A percentile compares a stretch with the other conserved stretches of the same genome.
These are phyloP conservation scores for Pelobates cultripes DNA, from an alignment of 2,797 vertebrate species.

Conservation along the genomic window DNA sequence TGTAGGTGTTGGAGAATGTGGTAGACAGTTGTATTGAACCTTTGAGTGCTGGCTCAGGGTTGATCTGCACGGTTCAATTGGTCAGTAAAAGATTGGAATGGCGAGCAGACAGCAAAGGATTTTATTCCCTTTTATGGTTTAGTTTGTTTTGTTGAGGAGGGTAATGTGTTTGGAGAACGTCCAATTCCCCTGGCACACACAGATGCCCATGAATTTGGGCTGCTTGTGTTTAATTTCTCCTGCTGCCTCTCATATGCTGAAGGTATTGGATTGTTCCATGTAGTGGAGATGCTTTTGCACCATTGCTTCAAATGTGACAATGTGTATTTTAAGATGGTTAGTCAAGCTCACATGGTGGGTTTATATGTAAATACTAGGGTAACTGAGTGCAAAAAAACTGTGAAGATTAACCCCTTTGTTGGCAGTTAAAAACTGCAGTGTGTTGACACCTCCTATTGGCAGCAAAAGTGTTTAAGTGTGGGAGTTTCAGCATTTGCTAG, in stretches of 20 bases:
- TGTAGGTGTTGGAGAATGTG: slow-evolving; percentile 30
- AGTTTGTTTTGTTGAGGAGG: slow-evolving; percentile 13
- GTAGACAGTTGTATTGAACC: slow-evolving; percentile 23
- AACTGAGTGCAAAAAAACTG: slow-evolving; percentile 41
- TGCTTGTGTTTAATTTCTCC: slow-evolving; percentile 4
- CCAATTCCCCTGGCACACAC: neutral
- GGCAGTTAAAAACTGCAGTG: slow-evolving; percentile 10
- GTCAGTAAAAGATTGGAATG: neutral
- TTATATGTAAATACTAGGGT: slow-evolving; percentile 46
- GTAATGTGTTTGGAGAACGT: neutral
- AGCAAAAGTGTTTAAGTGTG: slow-evolving; percentile 24
- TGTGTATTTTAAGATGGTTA: neutral
- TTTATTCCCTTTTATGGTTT: neutral
- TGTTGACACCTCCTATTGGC: slow-evolving; percentile 9
- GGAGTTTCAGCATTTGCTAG: slow-evolving; percentile 1
- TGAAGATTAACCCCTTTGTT: slow-evolving; percentile 47
- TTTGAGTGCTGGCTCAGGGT: neutral
- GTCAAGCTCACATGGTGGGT: slow-evolving; percentile 15
- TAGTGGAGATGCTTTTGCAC: neutral
- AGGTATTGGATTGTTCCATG: slow-evolving; percentile 1
- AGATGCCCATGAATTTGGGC: neutral
- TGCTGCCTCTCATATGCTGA: slow-evolving; percentile 20
- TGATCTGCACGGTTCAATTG: neutral
- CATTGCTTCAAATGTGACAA: slow-evolving; percentile 5
- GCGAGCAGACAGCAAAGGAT: too few relatives aligned